Conservation (phyloP, 2,113 vertebrate species). For the Trematomus loennbergii region DNA sequence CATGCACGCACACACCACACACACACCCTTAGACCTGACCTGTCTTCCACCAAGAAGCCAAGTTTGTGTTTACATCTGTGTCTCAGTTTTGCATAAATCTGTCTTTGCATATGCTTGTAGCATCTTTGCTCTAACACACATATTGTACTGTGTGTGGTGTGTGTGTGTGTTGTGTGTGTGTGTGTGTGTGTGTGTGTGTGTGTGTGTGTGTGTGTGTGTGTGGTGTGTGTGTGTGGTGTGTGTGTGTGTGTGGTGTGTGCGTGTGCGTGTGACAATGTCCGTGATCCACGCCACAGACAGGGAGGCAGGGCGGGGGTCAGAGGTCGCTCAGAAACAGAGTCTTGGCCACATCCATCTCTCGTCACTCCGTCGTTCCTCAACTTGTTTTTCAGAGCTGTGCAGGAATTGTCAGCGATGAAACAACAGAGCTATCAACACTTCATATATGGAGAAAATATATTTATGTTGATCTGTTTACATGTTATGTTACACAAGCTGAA, state of each 20-base stretch:
- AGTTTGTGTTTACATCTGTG: constrained; percentile 30
- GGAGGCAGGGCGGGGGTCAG: constrained; percentile 44
- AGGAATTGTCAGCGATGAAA: constrained; percentile 13
- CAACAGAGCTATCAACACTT: constrained; percentile 41
- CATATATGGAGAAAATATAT: constrained; percentile 1
- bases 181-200: too few relatives aligned
- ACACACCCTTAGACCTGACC: constrained; percentile 23
- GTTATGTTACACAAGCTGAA: not conserved
- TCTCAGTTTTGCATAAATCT: constrained; percentile 32
- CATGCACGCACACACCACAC: not conserved
- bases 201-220: too few relatives aligned
- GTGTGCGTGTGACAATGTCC: not conserved
- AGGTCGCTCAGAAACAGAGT: constrained; percentile 71
- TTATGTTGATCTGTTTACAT: not conserved
- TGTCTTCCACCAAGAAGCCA: not conserved
- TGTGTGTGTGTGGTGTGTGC: too few relatives aligned
- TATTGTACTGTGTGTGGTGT: not conserved
- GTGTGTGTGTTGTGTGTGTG: too few relatives aligned
- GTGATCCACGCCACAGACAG: constrained; percentile 32
- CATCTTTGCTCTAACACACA: not conserved
- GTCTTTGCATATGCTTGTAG: constrained; percentile 1
- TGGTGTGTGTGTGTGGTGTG: too few relatives aligned
- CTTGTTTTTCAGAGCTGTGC: constrained; percentile 28
- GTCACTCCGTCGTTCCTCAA: constrained; percentile 57
- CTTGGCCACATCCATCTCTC: constrained; percentile 59